Evolutionary conservation across 2,888 invertebrate genomes (phyloP).

Genomic region (Chrysina gloriosa): DNA sequence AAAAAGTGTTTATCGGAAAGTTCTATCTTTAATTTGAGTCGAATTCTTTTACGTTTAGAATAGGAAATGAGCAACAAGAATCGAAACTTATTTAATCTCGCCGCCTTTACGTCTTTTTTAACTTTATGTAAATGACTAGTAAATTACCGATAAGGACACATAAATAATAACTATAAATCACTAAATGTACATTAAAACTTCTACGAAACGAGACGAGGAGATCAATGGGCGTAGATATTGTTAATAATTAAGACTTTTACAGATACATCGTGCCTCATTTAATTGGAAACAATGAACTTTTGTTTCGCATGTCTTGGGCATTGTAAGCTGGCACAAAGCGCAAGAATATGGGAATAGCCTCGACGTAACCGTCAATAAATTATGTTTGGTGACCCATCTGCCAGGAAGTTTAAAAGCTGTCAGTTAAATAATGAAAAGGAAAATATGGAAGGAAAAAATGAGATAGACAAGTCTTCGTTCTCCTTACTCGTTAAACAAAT

Average conservation of each 20-base stretch:
- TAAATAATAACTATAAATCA: not conserved
- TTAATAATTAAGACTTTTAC: too few relatives aligned
- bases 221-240: too few relatives aligned
- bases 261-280: too few relatives aligned
- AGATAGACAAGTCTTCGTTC: too few relatives aligned
- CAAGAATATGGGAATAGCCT: not conserved
- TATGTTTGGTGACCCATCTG: not conserved
- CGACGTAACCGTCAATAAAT: not conserved
- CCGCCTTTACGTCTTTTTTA: not conserved
- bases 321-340: not conserved
- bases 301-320: not conserved
- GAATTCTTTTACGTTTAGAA: too few relatives aligned
- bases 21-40: too few relatives aligned
- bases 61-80: too few relatives aligned
- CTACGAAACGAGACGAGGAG: too few relatives aligned
- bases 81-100: too few relatives aligned
- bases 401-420: not conserved
- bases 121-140: too few relatives aligned
- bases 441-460: not conserved
- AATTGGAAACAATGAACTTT: conserved; percentile 1
- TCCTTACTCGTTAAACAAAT: too few relatives aligned
- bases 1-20: too few relatives aligned
- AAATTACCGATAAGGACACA: not conserved
- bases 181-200: not conserved
- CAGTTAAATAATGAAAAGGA: not conserved